phyloP scores from a whole-genome alignment of 2,797 vertebrate species.

The Sebastes nivosus region DNA sequence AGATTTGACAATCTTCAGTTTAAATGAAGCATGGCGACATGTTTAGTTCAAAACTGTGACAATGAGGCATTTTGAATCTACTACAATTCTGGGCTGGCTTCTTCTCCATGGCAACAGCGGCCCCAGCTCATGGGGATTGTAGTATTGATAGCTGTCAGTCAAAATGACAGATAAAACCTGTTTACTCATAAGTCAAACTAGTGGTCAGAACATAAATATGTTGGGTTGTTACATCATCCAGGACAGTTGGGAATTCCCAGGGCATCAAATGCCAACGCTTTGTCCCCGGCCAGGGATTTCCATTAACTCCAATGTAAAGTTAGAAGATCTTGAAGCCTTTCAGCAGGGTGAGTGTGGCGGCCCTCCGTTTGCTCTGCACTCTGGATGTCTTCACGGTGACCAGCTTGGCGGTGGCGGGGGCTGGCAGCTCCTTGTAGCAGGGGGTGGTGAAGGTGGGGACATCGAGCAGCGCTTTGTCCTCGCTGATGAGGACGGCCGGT shows the following conservation, averaged over 20 bases:
- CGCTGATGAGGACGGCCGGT: conserved; percentile 84
- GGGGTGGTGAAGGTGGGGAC: conserved; percentile 72
- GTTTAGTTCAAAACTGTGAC: no score
- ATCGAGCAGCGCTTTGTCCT: conserved; percentile 80
- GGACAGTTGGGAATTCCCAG: no score
- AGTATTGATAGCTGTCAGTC: no score
- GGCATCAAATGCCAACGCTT: no score
- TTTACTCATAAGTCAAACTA: neutral
- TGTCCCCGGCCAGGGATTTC: no score
- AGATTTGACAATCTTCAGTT: no score
- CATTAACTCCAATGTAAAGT: conserved; percentile 18
- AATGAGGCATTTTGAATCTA: no score
- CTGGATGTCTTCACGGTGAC: conserved; percentile 92
- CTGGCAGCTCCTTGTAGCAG: conserved; percentile 90
- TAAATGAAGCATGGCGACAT: no score
- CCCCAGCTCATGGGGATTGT: no score
- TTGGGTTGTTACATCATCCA: neutral
- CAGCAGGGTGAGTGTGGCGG: conserved; percentile 89
- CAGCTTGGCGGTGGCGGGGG: conserved; percentile 90
- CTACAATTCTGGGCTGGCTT: no score
- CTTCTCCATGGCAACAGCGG: no score
- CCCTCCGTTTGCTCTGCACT: conserved; percentile 92
- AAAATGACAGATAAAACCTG: no score
- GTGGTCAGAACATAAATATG: neutral
- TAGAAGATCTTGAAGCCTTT: conserved; percentile 97